Evolutionary conservation across 2,888 invertebrate species (phyloP).

Genomic region (Parnassius apollo): DNA sequence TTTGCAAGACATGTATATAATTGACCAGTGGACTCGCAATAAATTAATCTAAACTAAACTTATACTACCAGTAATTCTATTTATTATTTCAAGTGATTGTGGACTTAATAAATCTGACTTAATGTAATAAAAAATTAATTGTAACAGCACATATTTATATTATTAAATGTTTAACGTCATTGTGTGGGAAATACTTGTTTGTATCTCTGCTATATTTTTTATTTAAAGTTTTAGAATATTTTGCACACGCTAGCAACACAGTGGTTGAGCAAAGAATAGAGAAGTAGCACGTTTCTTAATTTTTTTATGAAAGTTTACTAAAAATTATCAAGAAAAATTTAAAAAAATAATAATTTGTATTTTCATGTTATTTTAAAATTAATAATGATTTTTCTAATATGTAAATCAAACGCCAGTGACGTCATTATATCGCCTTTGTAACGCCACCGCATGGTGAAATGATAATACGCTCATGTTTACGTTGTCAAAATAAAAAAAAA

Average conservation of each 20-base stretch:
- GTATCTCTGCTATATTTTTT: slow-evolving; percentile 16
- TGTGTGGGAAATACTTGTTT: slow-evolving; percentile 5
- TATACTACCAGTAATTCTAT: slow-evolving; percentile 22
- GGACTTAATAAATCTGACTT: slow-evolving; percentile 7
- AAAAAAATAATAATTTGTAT: too few species aligned
- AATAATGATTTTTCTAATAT: too few species aligned
- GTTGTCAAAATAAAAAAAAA: too few species aligned
- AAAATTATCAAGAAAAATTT: too few species aligned
- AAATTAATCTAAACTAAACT: slow-evolving; percentile 17
- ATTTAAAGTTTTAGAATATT: slow-evolving; percentile 6
- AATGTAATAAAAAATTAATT: slow-evolving; percentile 8
- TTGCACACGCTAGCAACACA: slow-evolving; percentile 1
- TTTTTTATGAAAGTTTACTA: not conserved
- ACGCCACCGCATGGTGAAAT: too few species aligned
- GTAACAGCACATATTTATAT: slow-evolving; percentile 1
- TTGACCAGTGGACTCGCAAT: slow-evolving; percentile 32
- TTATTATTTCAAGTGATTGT: slow-evolving; percentile 20
- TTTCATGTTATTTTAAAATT: too few species aligned
- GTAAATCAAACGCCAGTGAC: too few species aligned
- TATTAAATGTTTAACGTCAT: slow-evolving; percentile 7
- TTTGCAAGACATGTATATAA: slow-evolving; percentile 37
- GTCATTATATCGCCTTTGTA: too few species aligned
- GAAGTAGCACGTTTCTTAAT: not conserved
- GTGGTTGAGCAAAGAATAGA: not conserved
- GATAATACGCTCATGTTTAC: too few species aligned